Base-by-base conservation (phyloP, 2,113 vertebrate species). In the Leuciscus idus region DNA sequence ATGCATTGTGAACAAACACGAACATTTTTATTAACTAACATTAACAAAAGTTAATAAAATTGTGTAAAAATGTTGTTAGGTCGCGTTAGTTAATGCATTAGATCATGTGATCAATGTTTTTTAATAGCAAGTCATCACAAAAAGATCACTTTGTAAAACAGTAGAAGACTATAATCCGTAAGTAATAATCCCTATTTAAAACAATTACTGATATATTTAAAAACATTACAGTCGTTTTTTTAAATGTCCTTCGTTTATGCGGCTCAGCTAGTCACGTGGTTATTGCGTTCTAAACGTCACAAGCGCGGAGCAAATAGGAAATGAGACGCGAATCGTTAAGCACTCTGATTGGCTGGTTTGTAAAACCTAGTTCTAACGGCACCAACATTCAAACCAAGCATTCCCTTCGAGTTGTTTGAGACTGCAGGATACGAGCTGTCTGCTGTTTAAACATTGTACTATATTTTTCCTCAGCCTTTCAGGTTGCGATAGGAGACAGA, bases 331-430 rank as follows among this genome's bases (percentile, higher is more conserved):
- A n/a, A 19, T 3, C 19, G 4, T 17, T 61, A 9, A 6, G 6
- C 46, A 3, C 17, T 48, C 52, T 43, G 62, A 94, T 94, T 94
- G 93, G 94, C 23, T 90, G 78, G 1, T 93, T 95, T 75, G 91
- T 90, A 88, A 91, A 91, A 92, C 77, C 9, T n/a, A 73, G 87
- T 61, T 59, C n/a, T 19, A 88, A 87, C 90, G 88, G 87, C 85
- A 64, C 85, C 21, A 12, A 64, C 11, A 33, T 87, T 84, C 26
- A 81, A 73, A 76, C 62, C 9, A 10, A 64, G 55, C 0, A 5
- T 81, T 21, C 81, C 2, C 2, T 3, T 57, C n/a, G 30, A 70
- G n/a, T 62, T 5, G 50, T 30, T 59, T 87, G 81, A 70, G 39
- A 9, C 3, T 1, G 12, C 1, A 64, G 36, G 13, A 11, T 11